Evolutionary conservation across 2,797 vertebrate genomes (phyloP).

Genomic region (Sebastes dallii): DNA sequence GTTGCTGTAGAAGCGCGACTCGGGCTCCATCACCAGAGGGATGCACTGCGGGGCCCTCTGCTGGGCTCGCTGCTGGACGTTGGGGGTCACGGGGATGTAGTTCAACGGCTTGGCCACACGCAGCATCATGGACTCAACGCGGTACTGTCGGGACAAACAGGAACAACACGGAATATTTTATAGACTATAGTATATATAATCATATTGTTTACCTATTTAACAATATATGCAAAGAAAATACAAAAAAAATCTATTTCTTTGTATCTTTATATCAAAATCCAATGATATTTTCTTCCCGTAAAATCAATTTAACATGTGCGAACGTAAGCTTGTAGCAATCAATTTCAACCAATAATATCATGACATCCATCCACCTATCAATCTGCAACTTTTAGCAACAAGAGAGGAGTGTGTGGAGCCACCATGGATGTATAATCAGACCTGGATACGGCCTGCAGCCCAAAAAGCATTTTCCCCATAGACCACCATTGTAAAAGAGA

Average conservation of each 20-base stretch:
- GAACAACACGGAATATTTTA: not conserved
- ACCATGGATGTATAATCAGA: too few relatives aligned
- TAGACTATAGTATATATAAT: too few relatives aligned
- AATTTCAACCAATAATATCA: not conserved
- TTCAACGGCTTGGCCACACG: constrained; percentile 97
- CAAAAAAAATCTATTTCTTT: too few relatives aligned
- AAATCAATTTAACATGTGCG: not conserved
- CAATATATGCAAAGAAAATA: too few relatives aligned
- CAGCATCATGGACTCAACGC: constrained; percentile 99
- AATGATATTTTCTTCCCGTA: not conserved
- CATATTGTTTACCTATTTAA: not conserved
- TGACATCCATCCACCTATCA: not conserved
- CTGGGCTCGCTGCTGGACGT: constrained; percentile 91
- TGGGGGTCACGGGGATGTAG: constrained; percentile 93
- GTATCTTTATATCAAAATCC: too few relatives aligned
- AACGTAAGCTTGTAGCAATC: not conserved
- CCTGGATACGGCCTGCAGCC: too few relatives aligned
- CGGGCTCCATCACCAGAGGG: constrained; percentile 96
- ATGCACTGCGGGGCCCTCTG: constrained; percentile 93
- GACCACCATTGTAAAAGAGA: too few relatives aligned
- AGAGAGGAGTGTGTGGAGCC: not conserved
- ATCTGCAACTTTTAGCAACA: not conserved
- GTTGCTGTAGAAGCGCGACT: constrained; percentile 98
- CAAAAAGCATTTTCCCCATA: too few relatives aligned
- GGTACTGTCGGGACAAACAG: constrained; percentile 84